Percentiles rank a stretch among this genome's conserved stretches.
Evolutionary conservation across 37 sponge, comb jelly and placozoan genomes (phyloP).

Genomic region (Agelas oroides): DNA sequence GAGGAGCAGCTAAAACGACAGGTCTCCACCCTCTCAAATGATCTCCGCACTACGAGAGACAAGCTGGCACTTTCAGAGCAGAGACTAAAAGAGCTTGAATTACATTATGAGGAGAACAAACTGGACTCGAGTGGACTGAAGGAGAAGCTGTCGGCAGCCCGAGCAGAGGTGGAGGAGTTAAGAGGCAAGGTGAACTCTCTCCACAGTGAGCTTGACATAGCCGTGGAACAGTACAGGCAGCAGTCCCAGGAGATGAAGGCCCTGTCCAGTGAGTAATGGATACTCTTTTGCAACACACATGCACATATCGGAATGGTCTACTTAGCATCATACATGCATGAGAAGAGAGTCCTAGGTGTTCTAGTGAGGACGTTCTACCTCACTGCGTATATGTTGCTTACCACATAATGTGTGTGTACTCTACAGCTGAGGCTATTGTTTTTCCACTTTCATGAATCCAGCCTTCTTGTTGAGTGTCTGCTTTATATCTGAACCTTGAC

Average conservation of each 20-base stretch:
- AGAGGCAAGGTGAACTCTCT: background rate
- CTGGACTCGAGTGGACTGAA: background rate
- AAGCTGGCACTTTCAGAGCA: constrained; percentile 61
- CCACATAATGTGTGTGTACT: no score
- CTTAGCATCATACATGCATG: no score
- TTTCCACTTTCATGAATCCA: no score
- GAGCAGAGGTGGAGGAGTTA: constrained; percentile 18
- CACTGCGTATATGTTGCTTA: no score
- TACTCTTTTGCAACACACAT: background rate
- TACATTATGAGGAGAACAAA: constrained; percentile 28
- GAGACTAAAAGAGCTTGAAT: constrained; percentile 45
- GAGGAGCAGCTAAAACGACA: constrained; percentile 41
- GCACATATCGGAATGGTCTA: background rate
- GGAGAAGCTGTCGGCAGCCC: constrained; percentile 22
- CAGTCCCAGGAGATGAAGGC: constrained; percentile 58
- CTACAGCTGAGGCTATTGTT: no score
- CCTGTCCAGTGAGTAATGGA: constrained; percentile 46
- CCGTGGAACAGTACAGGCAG: constrained; percentile 45
- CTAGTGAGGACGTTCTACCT: no score
- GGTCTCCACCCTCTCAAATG: constrained; percentile 55
- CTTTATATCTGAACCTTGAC: no score
- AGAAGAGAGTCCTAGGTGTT: no score
- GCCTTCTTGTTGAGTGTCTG: no score
- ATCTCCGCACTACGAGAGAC: constrained; percentile 61
- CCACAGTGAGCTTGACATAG: constrained; percentile 38